Conservation (phyloP, 1,140 invertebrate genomes). For the Camponotus floridanus region DNA sequence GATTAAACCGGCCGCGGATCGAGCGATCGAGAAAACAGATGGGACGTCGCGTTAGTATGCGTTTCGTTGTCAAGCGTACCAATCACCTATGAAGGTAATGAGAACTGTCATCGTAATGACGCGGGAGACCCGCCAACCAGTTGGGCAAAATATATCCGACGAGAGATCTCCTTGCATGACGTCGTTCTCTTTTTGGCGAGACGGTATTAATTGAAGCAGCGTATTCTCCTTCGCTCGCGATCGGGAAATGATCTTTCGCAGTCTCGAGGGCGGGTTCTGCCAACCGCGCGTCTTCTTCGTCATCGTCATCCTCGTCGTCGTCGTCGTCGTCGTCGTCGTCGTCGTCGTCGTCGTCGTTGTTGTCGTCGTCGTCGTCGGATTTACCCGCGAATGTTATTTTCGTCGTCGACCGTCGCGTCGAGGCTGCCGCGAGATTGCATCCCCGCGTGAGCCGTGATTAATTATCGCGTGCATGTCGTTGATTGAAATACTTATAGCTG, state of each 20-base stretch:
- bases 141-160: conserved; percentile 1
- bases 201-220: conserved; percentile 63
- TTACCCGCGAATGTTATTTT: conserved; percentile 53
- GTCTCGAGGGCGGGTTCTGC: background rate
- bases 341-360: background rate
- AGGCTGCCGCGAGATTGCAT: conserved; percentile 51
- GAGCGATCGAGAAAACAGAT: conserved; percentile 53
- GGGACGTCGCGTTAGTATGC: conserved; percentile 32
- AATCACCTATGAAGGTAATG: conserved; percentile 52
- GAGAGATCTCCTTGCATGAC: conserved; percentile 30
- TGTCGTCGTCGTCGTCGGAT: conserved; percentile 39
- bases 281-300: background rate
- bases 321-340: background rate
- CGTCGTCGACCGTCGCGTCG: conserved; percentile 36
- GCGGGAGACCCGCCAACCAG: conserved; percentile 21
- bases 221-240: background rate
- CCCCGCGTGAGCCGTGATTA: conserved; percentile 53
- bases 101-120: conserved; percentile 42
- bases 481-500: conserved; percentile 63
- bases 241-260: conserved; percentile 32
- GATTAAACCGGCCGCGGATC: conserved; percentile 59
- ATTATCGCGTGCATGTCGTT: conserved; percentile 62
- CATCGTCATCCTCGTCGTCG: background rate
- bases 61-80: conserved; percentile 57
- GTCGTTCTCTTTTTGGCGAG: conserved; percentile 8